Base-by-base conservation (phyloP, 1,140 invertebrate genomes). In the Dendroctonus ponderosae region DNA sequence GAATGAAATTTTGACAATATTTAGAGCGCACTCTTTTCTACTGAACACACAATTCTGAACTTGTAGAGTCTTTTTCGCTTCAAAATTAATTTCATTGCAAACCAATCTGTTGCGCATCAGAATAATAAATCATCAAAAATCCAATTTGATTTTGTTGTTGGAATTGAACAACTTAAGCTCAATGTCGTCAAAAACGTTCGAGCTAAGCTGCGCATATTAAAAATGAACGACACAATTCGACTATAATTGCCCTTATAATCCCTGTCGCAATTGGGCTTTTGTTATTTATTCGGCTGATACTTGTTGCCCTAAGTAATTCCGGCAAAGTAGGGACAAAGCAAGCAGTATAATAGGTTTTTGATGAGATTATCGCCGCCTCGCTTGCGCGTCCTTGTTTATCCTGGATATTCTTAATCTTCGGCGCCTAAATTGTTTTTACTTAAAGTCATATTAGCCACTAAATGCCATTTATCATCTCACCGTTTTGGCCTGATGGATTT, bases 301-400 rank as follows among this genome's bases (percentile, higher is more conserved):
- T 60, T 60, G 58, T 60, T 63, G 41, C 52, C 51, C 57, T 9
- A 50, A 48, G 52, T 64, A 64, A 54, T 52, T 62, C 53, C n/a
- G n/a, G n/a, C 26, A 44, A 54, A 63, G 54, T 50, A 52, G 46
- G 50, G 40, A 40, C 42, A 44, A 44, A 63, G 51, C 51, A 63
- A 42, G 4, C 61, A 38, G 58, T 48, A 48, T 65, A 65, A 65
- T 59, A 65, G 53, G 52, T 65, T 65, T 65, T 58, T 65, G 63
- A 65, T 65, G 54, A 65, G 63, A 65, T 65, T 65, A 65, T 48
- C 53, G 42, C 61, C 5, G 58, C 48, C 38, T 40, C 42, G 63
- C 53, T 52, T 41, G 53, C 41, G 49, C 44, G 43, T 48, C 44
- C 54, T 51, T 57, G 63, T 58, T 52, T 57, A 65, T 44, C 61